Conservation (phyloP, 2,113 vertebrate species). For the Catagonus wagneri region DNA sequence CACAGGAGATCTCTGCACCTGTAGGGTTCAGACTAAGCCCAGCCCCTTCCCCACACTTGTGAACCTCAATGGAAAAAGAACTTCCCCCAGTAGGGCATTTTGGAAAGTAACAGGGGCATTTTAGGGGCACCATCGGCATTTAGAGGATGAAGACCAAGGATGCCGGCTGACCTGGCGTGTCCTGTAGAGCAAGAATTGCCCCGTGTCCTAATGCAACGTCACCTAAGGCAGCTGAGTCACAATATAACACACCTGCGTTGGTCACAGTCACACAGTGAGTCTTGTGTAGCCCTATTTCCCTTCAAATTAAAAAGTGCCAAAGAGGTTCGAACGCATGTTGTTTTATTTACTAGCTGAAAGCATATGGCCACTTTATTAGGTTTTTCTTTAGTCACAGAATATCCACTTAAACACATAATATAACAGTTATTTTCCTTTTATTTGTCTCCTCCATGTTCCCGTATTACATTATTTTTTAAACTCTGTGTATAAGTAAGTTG, state of each 20-base stretch:
- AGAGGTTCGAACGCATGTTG: no score
- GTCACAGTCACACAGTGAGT: background rate
- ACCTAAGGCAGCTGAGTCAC: background rate
- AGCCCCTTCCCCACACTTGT: no score
- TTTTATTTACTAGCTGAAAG: no score
- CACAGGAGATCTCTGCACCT: no score
- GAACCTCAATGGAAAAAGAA: background rate
- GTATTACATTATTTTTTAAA: background rate
- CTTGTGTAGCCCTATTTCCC: background rate
- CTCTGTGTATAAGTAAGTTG: background rate
- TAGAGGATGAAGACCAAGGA: background rate
- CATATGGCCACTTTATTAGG: background rate
- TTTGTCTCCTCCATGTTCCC: background rate
- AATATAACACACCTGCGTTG: rapidly evolving
- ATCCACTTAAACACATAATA: background rate
- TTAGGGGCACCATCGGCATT: background rate
- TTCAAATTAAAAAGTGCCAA: background rate
- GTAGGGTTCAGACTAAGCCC: background rate
- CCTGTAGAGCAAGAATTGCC: background rate
- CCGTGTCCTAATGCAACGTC: rapidly evolving
- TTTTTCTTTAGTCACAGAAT: background rate
- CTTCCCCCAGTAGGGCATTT: background rate
- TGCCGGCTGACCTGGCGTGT: background rate
- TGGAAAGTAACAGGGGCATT: background rate
- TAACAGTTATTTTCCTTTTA: background rate